A percentile compares a stretch with the other conserved stretches of the same genome.
Conservation (phyloP, 2,113 vertebrate species). For the Verasper variegatus region DNA sequence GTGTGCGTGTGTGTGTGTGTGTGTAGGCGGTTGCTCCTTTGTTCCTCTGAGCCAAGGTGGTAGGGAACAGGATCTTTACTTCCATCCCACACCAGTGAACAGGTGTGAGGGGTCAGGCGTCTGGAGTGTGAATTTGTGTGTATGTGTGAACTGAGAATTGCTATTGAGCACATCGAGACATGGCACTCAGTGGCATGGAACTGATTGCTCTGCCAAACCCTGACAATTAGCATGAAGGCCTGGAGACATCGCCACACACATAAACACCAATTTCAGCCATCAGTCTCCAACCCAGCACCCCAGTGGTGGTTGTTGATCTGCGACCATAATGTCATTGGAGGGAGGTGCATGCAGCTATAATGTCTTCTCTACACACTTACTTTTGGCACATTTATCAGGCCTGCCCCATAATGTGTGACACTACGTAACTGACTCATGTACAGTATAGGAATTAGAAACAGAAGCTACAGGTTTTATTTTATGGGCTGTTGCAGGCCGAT, state of each 20-base stretch:
- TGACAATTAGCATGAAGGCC: constrained; percentile 70
- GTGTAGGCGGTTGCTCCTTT: constrained; percentile 39
- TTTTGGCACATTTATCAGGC: neutral
- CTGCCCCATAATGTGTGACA: neutral
- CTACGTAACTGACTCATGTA: neutral
- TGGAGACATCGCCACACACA: constrained; percentile 26
- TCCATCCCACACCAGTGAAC: constrained; percentile 72
- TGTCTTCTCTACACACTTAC: neutral
- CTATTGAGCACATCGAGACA: constrained; percentile 69
- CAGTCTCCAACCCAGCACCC: constrained; percentile 11
- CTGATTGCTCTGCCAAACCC: constrained; percentile 76
- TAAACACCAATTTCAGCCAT: constrained; percentile 39
- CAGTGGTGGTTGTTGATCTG: constrained; percentile 17
- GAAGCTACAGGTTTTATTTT: constrained; percentile 4
- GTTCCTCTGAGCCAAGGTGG: constrained; percentile 55
- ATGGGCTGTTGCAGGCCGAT: no score
- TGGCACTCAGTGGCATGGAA: constrained; percentile 72
- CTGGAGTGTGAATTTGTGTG: constrained; percentile 23
- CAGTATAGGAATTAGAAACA: neutral
- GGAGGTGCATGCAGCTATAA: neutral
- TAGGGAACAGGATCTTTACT: constrained; percentile 67
- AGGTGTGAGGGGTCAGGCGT: constrained; percentile 60
- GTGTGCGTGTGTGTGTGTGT: no score
- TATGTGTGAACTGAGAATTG: constrained; percentile 41
- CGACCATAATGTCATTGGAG: constrained; percentile 22